These are phyloP conservation scores for Haemorhous mexicanus DNA, from an alignment of 2,113 vertebrate genomes.

Conservation along the genomic window DNA sequence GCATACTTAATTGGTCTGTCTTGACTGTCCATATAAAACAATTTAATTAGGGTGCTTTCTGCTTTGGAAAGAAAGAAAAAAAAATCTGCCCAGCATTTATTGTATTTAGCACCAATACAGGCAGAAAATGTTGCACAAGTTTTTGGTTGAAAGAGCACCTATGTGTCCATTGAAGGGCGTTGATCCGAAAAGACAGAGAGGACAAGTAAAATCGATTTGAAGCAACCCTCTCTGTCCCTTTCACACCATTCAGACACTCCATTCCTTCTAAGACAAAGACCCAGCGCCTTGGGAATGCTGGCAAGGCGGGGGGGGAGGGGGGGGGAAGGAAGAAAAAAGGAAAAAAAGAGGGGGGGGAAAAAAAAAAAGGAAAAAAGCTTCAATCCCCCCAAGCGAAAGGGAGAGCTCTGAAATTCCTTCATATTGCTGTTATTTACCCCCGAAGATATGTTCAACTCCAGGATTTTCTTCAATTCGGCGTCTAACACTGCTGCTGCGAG, in stretches of 20 bases:
- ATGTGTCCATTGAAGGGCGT: constrained; percentile 84
- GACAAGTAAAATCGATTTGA: constrained; percentile 88
- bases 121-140: constrained; percentile 87
- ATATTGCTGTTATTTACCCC: constrained; percentile 63
- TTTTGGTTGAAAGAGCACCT: constrained; percentile 87
- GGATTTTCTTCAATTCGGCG: neutral
- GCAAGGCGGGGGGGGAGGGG: neutral
- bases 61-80: constrained; percentile 68
- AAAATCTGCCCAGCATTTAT: constrained; percentile 77
- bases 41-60: constrained; percentile 82
- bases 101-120: constrained; percentile 84
- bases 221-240: constrained; percentile 86
- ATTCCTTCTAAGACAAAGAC: constrained; percentile 84
- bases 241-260: constrained; percentile 84
- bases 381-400: constrained; percentile 59
- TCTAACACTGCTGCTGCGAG: constrained; percentile 35
- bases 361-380: neutral
- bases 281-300: constrained; percentile 79
- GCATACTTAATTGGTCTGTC: constrained; percentile 79
- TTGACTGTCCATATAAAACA: constrained; percentile 80
- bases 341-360: neutral
- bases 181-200: constrained; percentile 88
- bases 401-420: constrained; percentile 63
- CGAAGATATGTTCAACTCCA: constrained; percentile 27
- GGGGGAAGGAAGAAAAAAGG: neutral